Conservation (phyloP, 2,888 invertebrate genomes). For the Sinhomidia bicolor region DNA sequence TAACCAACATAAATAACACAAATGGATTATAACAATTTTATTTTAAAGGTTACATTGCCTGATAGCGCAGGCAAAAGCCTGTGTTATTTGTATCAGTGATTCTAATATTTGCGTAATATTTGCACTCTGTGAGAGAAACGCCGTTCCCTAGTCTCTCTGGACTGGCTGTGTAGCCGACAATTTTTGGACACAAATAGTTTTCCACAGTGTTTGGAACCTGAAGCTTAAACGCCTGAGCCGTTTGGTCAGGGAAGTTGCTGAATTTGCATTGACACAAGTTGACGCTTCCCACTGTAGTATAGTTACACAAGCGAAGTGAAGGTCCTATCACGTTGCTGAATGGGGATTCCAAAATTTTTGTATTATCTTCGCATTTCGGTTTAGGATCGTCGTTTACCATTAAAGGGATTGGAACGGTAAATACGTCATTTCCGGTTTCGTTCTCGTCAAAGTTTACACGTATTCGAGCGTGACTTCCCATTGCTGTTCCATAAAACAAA, state of each 20-base stretch:
- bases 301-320: constrained; percentile 29
- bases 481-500: not conserved
- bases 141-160: not conserved
- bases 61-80: constrained; percentile 69
- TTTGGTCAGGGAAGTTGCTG: constrained; percentile 37
- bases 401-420: constrained; percentile 3
- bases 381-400: not conserved
- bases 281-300: not conserved
- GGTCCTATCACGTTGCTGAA: not conserved
- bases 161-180: constrained; percentile 49
- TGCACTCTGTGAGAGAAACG: not conserved
- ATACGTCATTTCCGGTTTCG: constrained; percentile 64
- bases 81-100: constrained; percentile 58
- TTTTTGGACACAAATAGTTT: constrained; percentile 43
- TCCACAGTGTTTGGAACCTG: not conserved
- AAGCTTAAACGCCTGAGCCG: constrained; percentile 47
- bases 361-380: not conserved
- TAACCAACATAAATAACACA: too few species aligned
- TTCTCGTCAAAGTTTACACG: constrained; percentile 70
- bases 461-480: constrained; percentile 53
- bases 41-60: constrained; percentile 64
- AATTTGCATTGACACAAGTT: constrained; percentile 58
- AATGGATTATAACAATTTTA: too few species aligned
- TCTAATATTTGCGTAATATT: constrained; percentile 62
- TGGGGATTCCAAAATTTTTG: not conserved